Base-by-base conservation (phyloP, 1,140 invertebrate species). In the Lordiphosa stackelbergi region DNA sequence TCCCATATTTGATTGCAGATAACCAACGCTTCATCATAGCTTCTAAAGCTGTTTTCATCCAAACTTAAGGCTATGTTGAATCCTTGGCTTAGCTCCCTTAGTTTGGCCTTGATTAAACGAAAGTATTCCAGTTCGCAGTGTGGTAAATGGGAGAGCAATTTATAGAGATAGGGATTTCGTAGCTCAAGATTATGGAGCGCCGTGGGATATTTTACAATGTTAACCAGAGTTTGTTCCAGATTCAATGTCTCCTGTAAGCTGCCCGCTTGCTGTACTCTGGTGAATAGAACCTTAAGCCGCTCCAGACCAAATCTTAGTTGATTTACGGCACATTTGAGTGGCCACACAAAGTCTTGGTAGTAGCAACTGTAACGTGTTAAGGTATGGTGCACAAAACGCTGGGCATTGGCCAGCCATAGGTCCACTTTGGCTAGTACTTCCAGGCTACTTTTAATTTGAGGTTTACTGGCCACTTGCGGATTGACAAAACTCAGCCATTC, bases 1-100 rank as follows among this genome's bases (percentile, higher is more conserved):
- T 92, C 91, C 96, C 96, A 98, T 0, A 92, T 88, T 10, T 89
- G 78, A 0, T 94, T 92, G 31, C 95, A 85, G 2, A 86, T 74
- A 34, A 65, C 51, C n/a, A 86, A 42, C 0, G 81, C 71, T 1
- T 88, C 74, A 48, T 91, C 88, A 19, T 94, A 88, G 3, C 89
- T 77, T 0, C 85, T 57, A 81, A 92, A 90, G 1, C 89, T 55
- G 0, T 72, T 57, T n/a, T 86, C 72, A 53, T 90, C 90, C 3
- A 92, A 74, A 38, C 45, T 52, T 2, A 34, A 9, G 0, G 77
- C 69, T 22, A 85, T 71, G 0, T 58, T 49, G n/a, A 78, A 70
- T 8, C 48, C 62, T 52, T 87, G 93, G 24, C 89, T 88, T 3
- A 93, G 73, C 59, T 95, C 93, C 36, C 89, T 87, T 2, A 95